phyloP scores from a whole-genome alignment of 2,888 invertebrate species.

The Dyspetes luteomarginatus region DNA sequence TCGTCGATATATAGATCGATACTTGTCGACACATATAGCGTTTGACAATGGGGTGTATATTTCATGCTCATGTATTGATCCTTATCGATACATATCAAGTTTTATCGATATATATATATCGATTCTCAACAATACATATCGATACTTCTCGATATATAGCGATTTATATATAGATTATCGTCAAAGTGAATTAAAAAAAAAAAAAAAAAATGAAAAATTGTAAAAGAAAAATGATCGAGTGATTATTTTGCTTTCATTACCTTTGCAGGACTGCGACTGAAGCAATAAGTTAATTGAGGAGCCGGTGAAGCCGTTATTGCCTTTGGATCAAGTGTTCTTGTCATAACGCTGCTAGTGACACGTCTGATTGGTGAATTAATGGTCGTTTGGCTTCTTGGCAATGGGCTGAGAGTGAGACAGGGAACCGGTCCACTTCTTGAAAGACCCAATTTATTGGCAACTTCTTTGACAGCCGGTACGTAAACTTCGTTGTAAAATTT shows the following conservation, averaged over 20 bases:
- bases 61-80: too few species aligned
- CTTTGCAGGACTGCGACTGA: slow-evolving; percentile 94
- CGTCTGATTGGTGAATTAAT: slow-evolving; percentile 86
- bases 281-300: slow-evolving; percentile 89
- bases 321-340: slow-evolving; percentile 84
- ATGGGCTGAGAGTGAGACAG: slow-evolving; percentile 87
- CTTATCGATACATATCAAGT: too few species aligned
- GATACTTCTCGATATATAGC: too few species aligned
- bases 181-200: too few species aligned
- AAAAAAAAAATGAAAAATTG: background rate
- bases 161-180: too few species aligned
- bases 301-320: slow-evolving; percentile 84
- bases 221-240: background rate
- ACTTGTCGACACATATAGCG: too few species aligned
- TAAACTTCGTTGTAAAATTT: slow-evolving; percentile 97
- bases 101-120: too few species aligned
- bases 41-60: too few species aligned
- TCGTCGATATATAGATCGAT: too few species aligned
- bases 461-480: slow-evolving; percentile 92
- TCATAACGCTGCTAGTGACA: slow-evolving; percentile 86
- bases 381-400: slow-evolving; percentile 87
- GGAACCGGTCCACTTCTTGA: slow-evolving; percentile 75
- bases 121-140: background rate
- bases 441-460: slow-evolving; percentile 85
- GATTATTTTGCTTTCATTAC: too few species aligned